Evolutionary conservation across 2,113 vertebrate genomes (phyloP), one percentile per base, ranked within the genome.

Genomic region (Podilymbus podiceps): DNA sequence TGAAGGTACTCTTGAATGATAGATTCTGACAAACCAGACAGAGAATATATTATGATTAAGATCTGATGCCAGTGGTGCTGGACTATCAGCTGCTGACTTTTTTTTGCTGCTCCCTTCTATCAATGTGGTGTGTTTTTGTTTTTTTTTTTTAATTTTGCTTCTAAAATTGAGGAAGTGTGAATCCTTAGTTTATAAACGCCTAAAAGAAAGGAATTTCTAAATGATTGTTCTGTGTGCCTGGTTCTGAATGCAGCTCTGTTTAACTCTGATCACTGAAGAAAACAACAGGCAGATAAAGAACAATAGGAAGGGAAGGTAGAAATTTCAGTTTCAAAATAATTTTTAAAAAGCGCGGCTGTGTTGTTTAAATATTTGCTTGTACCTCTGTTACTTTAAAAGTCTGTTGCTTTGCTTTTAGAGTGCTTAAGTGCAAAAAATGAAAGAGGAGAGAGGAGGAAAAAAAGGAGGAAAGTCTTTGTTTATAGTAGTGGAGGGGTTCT

Each of bases 11-110:
- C 96, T 95, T 98, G 98, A 98, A 98, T 99, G 99, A 99, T 99
- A 98, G 98, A 99, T 99, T 99, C 98, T 99, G 99, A 99, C 98
- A 99, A 98, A 98, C 92, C 98, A 98, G 98, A 98, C 97, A 98
- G 98, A 98, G 98, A 98, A 98, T 98, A 98, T 98, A 99, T 99
- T 98, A 98, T 98, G 99, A 99, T 99, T 99, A 99, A 99, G 99
- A 99, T 99, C 98, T 98, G 99, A 99, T 98, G 98, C 98, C 95
- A 96, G 96, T 93, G 97, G 96, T 97, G 96, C 98, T 59, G 98
- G 98, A 98, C 98, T 96, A 95, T 97, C 82, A 44, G 82, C 95
- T 46, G 84, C 97, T 97, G 97, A 95, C 95, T 97, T 94, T 97
- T 97, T 97, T 96, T 95, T n/a, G n/a, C 95, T 97, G 97, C 94